Conservation (phyloP, 2,797 vertebrate species). For the Tangara arthus region DNA sequence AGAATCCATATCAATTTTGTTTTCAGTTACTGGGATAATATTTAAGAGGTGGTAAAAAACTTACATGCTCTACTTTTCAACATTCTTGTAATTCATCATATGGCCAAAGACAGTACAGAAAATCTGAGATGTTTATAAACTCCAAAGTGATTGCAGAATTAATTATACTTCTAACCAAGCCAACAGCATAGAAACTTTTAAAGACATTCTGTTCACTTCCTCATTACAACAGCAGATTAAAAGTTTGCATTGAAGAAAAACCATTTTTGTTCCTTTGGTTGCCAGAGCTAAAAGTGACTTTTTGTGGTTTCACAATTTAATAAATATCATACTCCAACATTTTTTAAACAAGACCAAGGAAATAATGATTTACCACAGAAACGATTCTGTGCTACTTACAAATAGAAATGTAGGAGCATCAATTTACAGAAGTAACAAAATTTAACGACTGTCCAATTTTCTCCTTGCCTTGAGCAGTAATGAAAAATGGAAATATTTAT, state of each 20-base stretch:
- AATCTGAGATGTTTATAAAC: neutral
- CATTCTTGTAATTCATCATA: neutral
- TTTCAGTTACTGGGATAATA: neutral
- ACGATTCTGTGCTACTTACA: neutral
- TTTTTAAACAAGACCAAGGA: neutral
- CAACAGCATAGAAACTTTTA: neutral
- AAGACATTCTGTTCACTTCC: neutral
- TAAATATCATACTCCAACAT: neutral
- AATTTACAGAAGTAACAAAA: neutral
- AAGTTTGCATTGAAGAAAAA: neutral
- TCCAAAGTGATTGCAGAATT: neutral
- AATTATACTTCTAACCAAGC: neutral
- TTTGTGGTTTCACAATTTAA: neutral
- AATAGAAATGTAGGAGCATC: neutral
- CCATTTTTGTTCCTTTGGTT: neutral
- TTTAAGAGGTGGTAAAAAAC: neutral
- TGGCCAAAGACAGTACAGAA: neutral
- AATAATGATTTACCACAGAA: neutral
- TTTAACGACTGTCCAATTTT: neutral
- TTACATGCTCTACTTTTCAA: neutral
- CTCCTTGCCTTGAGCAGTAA: neutral
- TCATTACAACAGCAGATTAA: neutral
- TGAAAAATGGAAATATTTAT: rapidly evolving
- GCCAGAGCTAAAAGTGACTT: neutral
- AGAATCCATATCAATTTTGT: neutral